Conservation (phyloP, 1,140 invertebrate genomes). For the Drosophila lacteicornis region DNA sequence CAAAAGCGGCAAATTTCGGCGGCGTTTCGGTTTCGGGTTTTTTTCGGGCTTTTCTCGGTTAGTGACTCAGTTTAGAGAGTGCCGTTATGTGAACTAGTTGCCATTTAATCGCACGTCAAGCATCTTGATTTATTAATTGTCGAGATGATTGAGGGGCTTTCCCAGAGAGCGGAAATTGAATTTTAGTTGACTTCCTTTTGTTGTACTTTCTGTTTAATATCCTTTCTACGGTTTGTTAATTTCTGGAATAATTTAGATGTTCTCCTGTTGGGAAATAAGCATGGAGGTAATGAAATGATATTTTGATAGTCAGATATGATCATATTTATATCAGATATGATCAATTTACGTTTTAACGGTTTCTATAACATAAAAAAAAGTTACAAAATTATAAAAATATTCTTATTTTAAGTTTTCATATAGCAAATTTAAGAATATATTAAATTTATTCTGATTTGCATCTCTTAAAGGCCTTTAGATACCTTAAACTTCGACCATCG, state of each 20-base stretch:
- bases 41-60: slow-evolving; percentile 14
- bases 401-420: too few species aligned
- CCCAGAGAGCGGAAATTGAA: neutral
- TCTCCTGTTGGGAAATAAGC: too few species aligned
- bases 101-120: slow-evolving; percentile 41
- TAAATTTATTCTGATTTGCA: neutral
- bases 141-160: slow-evolving; percentile 1
- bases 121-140: slow-evolving; percentile 49
- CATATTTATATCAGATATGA: too few species aligned
- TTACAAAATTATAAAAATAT: too few species aligned
- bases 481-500: neutral
- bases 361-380: too few species aligned
- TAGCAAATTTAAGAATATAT: neutral
- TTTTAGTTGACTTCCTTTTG: neutral
- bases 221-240: neutral
- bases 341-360: too few species aligned
- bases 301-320: too few species aligned
- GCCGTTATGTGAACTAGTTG: slow-evolving; percentile 48
- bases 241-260: neutral
- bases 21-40: neutral
- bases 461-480: neutral
- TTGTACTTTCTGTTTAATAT: neutral
- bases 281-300: too few species aligned
- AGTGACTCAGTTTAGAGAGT: slow-evolving; percentile 46
- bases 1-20: slow-evolving; percentile 42